Conservation (phyloP, 1,140 invertebrate genomes). For the Drosophila kanapiae region DNA sequence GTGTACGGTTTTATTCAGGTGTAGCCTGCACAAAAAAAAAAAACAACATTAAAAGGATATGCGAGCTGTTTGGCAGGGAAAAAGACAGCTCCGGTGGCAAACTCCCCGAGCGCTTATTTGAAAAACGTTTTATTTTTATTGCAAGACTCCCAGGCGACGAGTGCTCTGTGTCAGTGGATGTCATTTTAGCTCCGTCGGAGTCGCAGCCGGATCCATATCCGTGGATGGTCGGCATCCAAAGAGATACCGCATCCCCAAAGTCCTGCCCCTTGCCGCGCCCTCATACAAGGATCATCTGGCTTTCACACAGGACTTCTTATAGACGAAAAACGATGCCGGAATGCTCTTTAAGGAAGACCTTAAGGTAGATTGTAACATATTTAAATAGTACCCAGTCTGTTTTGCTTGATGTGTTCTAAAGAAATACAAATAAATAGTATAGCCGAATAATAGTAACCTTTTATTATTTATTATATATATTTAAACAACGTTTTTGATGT, state of each 20-base stretch:
- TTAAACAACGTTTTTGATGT: not conserved
- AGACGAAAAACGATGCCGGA: not conserved
- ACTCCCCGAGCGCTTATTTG: constrained; percentile 76
- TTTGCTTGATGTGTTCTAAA: no score
- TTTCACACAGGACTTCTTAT: not conserved
- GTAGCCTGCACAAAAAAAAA: not conserved
- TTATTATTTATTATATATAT: no score
- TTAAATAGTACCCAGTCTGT: no score
- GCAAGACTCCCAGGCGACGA: constrained; percentile 70
- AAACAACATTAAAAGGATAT: constrained; percentile 12
- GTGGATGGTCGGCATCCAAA: constrained; percentile 19
- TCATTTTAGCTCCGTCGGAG: constrained; percentile 65
- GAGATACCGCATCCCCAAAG: constrained; percentile 32
- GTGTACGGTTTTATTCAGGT: constrained; percentile 14
- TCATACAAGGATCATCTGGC: constrained; percentile 8
- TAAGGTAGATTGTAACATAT: not conserved
- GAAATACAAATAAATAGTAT: no score
- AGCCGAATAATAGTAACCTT: no score
- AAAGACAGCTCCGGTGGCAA: constrained; percentile 26
- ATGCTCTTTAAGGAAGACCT: not conserved
- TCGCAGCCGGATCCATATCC: constrained; percentile 16
- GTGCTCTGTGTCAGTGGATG: constrained; percentile 82
- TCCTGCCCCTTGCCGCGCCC: not conserved
- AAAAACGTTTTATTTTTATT: constrained; percentile 84
- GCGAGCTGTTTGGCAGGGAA: constrained; percentile 37